Base-by-base conservation (phyloP, 2,113 vertebrate species). In the Syrmaticus mikado region DNA sequence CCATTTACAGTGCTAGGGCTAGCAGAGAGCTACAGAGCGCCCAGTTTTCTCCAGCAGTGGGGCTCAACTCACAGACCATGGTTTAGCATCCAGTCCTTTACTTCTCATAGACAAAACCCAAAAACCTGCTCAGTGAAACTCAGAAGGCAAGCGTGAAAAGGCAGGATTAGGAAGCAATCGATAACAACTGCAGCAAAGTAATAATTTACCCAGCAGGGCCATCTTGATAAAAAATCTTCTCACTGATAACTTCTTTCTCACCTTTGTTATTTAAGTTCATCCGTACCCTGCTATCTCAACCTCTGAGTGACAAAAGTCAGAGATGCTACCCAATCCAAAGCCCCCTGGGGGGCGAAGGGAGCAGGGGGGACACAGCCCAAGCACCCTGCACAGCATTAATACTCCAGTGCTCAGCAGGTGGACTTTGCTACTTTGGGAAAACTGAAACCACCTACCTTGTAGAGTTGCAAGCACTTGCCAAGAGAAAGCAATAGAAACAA, bases 191-290 rank as follows among this genome's bases (percentile, higher is more conserved):
- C 7, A 3, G 73, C 70, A 92, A 94, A 90, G 85, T 73, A 82
- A 86, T 83, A 76, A 93, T 95, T 95, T 96, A 88, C 95, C 72
- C 95, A 97, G 95, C 65, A 82, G 85, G 79, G 57, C 4, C 61
- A 22, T 57, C 82, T 61, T 57, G 85, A 86, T 78, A 92, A 78
- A 93, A 93, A 94, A 86, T 48, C 76, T 75, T 53, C 85, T 93
- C 76, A 7, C 65, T 17, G 85, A 60, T 1, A 2, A 75, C 74
- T 95, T 88, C 41, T 94, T 40, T 72, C 68, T 90, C 90, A 91
- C 85, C 85, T 94, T 88, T 92, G 92, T 46, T 82, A 87, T 73
- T 95, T 62, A 76, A 85, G 84, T 62, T 81, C 79, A 83, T 52
- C 53, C 0, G 0, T 57, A 76, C 66, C 78, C 65, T 25, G 4